A percentile compares a stretch with the other conserved stretches of the same genome.
phyloP scores from a whole-genome alignment of 2,797 vertebrate species.

The Cuculus canorus region DNA sequence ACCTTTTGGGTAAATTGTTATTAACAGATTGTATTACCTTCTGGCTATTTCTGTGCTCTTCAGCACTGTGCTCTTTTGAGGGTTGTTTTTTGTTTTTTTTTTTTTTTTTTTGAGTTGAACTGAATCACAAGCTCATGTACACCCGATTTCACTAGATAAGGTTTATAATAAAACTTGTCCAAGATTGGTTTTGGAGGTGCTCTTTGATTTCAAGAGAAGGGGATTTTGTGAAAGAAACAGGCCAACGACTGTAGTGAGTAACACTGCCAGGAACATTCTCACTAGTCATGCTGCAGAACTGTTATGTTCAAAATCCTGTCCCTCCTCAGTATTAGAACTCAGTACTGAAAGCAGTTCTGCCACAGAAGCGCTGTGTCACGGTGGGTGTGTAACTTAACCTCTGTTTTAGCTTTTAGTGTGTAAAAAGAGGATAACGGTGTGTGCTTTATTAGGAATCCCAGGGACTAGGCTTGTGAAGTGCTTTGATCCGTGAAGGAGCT shows the following conservation, averaged over 20 bases:
- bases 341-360: not conserved
- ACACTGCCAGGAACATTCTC: constrained; percentile 43
- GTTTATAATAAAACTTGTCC: not conserved
- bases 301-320: not conserved
- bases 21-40: constrained; percentile 31
- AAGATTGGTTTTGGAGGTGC: not conserved
- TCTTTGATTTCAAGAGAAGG: not conserved
- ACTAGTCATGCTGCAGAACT: constrained; percentile 52
- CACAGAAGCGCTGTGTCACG: not conserved
- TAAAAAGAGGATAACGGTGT: not conserved
- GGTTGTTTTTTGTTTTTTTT: not conserved
- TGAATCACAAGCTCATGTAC: not conserved
- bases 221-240: not conserved
- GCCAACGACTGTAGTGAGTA: accelerated
- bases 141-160: not conserved
- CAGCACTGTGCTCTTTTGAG: not conserved
- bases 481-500: constrained; percentile 10
- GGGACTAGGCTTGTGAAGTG: not conserved
- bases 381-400: not conserved
- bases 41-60: constrained; percentile 16
- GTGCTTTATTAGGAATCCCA: not conserved
- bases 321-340: constrained; percentile 7
- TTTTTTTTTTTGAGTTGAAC: not conserved
- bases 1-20: constrained; percentile 29
- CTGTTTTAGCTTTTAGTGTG: not conserved